A percentile compares a stretch with the other conserved stretches of the same genome.
phyloP scores from a whole-genome alignment of 2,113 vertebrate genomes.

The Lophotis ruficrista region DNA sequence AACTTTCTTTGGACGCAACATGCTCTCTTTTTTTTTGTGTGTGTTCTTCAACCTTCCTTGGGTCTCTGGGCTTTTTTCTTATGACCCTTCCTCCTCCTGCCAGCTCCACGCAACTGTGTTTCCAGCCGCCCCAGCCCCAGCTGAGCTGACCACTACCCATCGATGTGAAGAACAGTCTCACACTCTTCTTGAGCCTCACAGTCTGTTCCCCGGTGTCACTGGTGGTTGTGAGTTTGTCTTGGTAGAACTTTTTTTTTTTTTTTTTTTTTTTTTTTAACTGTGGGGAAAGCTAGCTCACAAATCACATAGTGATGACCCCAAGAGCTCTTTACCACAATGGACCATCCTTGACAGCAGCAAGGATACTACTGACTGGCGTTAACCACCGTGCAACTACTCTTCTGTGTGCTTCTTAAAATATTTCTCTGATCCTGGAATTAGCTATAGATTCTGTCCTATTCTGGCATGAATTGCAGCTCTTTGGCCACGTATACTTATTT shows the following conservation, averaged over 20 bases:
- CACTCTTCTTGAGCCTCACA: accelerated
- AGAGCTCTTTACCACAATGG: neutral
- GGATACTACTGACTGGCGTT: too few relatives aligned
- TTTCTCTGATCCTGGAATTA: neutral
- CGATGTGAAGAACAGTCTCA: accelerated
- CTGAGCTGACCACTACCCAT: neutral
- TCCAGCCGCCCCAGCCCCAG: neutral
- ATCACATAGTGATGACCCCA: accelerated
- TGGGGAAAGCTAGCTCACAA: neutral
- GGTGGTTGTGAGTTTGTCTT: accelerated
- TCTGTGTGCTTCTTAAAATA: neutral
- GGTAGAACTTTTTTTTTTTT: neutral
- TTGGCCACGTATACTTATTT: neutral
- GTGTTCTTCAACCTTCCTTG: constrained; percentile 24
- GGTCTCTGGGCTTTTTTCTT: neutral
- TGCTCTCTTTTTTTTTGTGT: constrained; percentile 9
- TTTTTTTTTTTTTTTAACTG: neutral
- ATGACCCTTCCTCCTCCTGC: neutral
- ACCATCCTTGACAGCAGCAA: neutral
- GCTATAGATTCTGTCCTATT: neutral
- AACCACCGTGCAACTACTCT: neutral
- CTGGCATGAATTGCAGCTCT: neutral
- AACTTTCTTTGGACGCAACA: constrained; percentile 65
- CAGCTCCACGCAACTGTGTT: neutral
- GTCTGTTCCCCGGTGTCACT: accelerated